A percentile compares a stretch with the other conserved stretches of the same genome.
Evolutionary conservation across 2,797 vertebrate species (phyloP).

Genomic region (Selene dorsalis): DNA sequence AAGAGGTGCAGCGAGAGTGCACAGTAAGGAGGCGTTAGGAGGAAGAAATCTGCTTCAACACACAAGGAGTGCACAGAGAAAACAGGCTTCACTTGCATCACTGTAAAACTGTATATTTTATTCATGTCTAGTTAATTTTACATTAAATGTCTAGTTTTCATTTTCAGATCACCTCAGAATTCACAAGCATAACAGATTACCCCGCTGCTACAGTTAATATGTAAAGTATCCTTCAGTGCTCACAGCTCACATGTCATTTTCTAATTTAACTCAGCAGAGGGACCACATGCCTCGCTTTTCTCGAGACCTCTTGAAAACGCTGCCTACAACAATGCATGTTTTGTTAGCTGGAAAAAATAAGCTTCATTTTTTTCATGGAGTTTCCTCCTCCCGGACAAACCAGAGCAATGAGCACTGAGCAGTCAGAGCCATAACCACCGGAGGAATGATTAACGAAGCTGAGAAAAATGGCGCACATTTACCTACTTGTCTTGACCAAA

Average conservation of each 20-base stretch:
- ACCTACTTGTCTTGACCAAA: conserved; percentile 21
- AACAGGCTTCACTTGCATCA: neutral
- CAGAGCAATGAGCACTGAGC: neutral
- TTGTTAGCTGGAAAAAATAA: neutral
- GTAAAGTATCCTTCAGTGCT: neutral
- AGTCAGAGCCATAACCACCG: neutral
- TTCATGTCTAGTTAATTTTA: neutral
- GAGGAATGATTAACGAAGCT: conserved; percentile 2
- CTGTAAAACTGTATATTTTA: neutral
- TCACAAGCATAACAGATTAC: neutral
- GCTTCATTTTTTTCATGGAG: neutral
- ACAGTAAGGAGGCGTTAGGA: too few relatives aligned
- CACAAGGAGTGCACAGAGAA: neutral
- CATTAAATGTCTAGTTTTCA: neutral
- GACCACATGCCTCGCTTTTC: neutral
- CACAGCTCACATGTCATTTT: neutral
- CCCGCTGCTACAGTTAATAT: neutral
- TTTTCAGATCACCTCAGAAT: neutral
- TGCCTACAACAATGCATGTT: neutral
- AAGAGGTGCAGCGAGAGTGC: too few relatives aligned
- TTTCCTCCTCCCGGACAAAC: neutral
- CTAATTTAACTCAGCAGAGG: neutral
- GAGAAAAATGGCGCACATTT: conserved; percentile 27
- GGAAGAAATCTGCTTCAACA: too few relatives aligned
- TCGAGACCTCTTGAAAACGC: neutral